phyloP scores from a whole-genome alignment of 2,888 invertebrate genomes.

The Argyresthia albistria region DNA sequence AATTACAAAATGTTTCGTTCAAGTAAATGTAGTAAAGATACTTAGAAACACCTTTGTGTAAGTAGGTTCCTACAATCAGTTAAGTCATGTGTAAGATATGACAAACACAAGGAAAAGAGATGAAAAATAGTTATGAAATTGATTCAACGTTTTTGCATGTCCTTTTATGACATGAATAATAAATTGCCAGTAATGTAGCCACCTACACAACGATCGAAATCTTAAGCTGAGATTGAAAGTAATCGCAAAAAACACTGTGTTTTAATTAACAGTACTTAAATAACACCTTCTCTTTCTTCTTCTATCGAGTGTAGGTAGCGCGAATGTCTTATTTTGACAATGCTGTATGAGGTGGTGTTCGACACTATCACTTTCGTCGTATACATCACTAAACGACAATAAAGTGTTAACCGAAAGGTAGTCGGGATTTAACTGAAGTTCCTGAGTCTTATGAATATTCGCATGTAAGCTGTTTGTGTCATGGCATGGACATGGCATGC shows the following conservation, averaged over 20 bases:
- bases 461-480: slow-evolving; percentile 16
- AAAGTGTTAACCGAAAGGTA: slow-evolving; percentile 15
- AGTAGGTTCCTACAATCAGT: too few relatives aligned
- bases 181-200: too few relatives aligned
- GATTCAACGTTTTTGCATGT: too few relatives aligned
- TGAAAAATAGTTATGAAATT: too few relatives aligned
- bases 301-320: slow-evolving; percentile 48
- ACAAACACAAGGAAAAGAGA: too few relatives aligned
- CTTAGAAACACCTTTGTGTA: background rate
- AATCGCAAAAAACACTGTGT: background rate
- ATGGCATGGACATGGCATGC: slow-evolving; percentile 18
- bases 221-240: too few relatives aligned
- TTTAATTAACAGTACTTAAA: background rate
- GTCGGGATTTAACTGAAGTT: slow-evolving; percentile 21
- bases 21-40: background rate
- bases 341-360: slow-evolving; percentile 38
- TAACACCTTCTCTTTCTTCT: slow-evolving; percentile 39
- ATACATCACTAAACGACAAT: slow-evolving; percentile 29
- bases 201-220: too few relatives aligned
- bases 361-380: slow-evolving; percentile 42
- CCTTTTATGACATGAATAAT: too few relatives aligned
- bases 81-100: too few relatives aligned
- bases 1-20: slow-evolving; percentile 7
- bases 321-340: slow-evolving; percentile 50
- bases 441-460: slow-evolving; percentile 16